Conservation (phyloP, 2,797 vertebrate species). For the Acrossocheilus wenchowensis region DNA sequence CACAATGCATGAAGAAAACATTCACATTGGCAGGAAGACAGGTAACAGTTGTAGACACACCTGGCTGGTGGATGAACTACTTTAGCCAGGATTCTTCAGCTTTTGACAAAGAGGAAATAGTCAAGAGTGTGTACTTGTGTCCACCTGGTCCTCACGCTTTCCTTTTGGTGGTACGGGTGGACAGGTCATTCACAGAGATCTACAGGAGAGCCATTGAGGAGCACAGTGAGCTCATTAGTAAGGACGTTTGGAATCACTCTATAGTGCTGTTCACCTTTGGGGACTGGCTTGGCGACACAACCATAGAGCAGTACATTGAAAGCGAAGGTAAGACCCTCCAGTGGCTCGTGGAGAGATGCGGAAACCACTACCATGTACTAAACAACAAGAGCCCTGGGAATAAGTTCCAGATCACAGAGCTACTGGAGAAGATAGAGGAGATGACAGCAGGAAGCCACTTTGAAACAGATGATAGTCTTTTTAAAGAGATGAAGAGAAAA, state of each 20-base stretch:
- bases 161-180: slow-evolving; percentile 73
- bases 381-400: slow-evolving; percentile 67
- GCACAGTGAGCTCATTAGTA: slow-evolving; percentile 70
- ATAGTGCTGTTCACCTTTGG: slow-evolving; percentile 73
- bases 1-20: slow-evolving; percentile 61
- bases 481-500: slow-evolving; percentile 61
- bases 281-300: slow-evolving; percentile 71
- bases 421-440: slow-evolving; percentile 74
- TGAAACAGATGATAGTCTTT: slow-evolving; percentile 52
- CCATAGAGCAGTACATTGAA: slow-evolving; percentile 71
- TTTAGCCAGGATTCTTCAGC: slow-evolving; percentile 62
- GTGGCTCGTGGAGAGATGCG: slow-evolving; percentile 68
- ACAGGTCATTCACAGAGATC: slow-evolving; percentile 70
- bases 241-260: slow-evolving; percentile 65
- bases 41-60: slow-evolving; percentile 76
- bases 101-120: slow-evolving; percentile 72
- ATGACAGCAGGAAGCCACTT: slow-evolving; percentile 58
- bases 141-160: slow-evolving; percentile 76
- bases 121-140: slow-evolving; percentile 69
- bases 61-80: slow-evolving; percentile 79
- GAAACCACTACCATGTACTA: slow-evolving; percentile 72
- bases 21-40: slow-evolving; percentile 57
- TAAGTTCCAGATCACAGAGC: slow-evolving; percentile 69
- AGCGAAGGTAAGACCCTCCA: slow-evolving; percentile 69
- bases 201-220: slow-evolving; percentile 65